These are phyloP conservation scores for Triplophysa siluroides DNA, from an alignment of 2,113 vertebrate species.

Conservation along the genomic window DNA sequence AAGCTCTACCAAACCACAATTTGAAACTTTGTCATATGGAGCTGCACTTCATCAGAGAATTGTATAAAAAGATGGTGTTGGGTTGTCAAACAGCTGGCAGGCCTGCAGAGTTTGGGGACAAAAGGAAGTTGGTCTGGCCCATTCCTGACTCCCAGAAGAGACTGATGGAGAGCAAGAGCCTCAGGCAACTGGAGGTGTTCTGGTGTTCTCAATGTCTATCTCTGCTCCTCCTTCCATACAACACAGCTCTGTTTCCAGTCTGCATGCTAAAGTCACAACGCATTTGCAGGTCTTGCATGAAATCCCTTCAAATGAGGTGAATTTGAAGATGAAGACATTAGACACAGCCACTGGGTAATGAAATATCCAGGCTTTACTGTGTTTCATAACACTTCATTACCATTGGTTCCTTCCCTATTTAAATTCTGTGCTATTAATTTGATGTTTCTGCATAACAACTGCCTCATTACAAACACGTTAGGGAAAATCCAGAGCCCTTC, in stretches of 20 bases:
- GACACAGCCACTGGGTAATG: neutral
- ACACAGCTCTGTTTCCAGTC: constrained; percentile 16
- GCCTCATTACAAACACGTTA: constrained; percentile 1
- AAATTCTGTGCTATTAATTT: constrained; percentile 6
- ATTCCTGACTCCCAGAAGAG: constrained; percentile 9
- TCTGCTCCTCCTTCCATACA: neutral
- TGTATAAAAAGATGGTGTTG: neutral
- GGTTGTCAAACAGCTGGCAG: constrained; percentile 24
- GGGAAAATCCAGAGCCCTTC: neutral
- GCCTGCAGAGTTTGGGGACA: constrained; percentile 8
- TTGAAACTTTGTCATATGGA: neutral
- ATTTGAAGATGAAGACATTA: constrained; percentile 2
- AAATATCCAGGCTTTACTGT: neutral
- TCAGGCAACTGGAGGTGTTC: constrained; percentile 27
- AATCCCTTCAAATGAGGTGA: neutral
- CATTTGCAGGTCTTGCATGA: constrained; percentile 1
- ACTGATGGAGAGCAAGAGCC: constrained; percentile 15
- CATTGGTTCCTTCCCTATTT: constrained; percentile 20
- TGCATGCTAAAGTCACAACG: neutral
- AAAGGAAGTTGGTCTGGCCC: constrained; percentile 10
- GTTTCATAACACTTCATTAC: constrained; percentile 1
- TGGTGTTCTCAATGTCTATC: neutral
- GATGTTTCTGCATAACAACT: constrained; percentile 12
- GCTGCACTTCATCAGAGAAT: neutral
- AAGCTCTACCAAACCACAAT: neutral